Evolutionary conservation across 1,140 invertebrate genomes (phyloP).

Genomic region (Dinoponera quadriceps): DNA sequence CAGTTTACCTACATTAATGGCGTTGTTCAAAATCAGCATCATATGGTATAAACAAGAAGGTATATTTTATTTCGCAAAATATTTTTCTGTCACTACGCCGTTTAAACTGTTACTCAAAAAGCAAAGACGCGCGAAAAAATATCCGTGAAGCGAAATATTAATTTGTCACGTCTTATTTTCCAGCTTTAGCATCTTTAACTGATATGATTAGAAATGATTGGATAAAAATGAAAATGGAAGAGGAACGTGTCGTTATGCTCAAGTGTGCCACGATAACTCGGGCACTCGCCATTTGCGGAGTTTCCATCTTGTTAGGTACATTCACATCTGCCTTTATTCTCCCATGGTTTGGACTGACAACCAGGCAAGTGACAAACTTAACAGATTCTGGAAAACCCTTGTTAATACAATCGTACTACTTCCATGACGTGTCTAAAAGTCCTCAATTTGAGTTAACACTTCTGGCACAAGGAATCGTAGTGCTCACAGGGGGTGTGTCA

Average conservation of each 20-base stretch:
- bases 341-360: neutral
- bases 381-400: slow-evolving; percentile 19
- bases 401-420: slow-evolving; percentile 21
- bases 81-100: neutral
- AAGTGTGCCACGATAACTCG: slow-evolving; percentile 5
- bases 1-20: too few species aligned
- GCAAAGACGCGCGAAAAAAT: neutral
- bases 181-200: slow-evolving; percentile 7
- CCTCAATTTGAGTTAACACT: slow-evolving; percentile 41
- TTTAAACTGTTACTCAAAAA: too few species aligned
- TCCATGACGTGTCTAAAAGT: slow-evolving; percentile 17
- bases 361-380: neutral
- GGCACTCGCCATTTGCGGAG: neutral
- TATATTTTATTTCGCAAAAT: slow-evolving; percentile 11
- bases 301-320: neutral
- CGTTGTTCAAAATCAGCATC: too few species aligned
- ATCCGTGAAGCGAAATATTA: too few species aligned
- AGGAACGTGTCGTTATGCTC: slow-evolving; percentile 22
- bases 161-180: neutral
- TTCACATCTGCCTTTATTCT: neutral
- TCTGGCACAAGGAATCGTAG: neutral
- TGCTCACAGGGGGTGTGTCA: neutral
- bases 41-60: too few species aligned
- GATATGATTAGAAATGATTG: slow-evolving; percentile 44
- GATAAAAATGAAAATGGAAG: slow-evolving; percentile 40